Percentiles rank a stretch among this genome's conserved stretches.
Evolutionary conservation across 1,140 invertebrate genomes (phyloP).

Genomic region (Probaryconus sp.): DNA sequence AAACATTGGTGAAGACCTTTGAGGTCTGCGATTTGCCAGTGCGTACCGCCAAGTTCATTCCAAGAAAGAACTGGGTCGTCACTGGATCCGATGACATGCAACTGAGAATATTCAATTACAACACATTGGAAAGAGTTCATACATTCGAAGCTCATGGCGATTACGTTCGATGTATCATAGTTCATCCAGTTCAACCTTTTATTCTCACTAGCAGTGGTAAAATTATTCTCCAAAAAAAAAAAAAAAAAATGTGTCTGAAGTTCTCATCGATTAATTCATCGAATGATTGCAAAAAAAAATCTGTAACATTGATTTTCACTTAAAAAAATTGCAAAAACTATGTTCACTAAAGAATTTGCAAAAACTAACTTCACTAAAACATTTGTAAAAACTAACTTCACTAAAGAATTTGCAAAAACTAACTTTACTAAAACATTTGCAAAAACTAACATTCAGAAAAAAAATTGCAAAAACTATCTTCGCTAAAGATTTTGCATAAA

Average conservation of each 20-base stretch:
- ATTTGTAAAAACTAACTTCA: too few species aligned
- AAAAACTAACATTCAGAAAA: too few species aligned
- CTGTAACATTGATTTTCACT: too few species aligned
- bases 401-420: too few species aligned
- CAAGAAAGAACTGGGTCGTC: conserved; percentile 99
- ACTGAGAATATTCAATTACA: conserved; percentile 98
- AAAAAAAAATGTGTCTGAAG: conserved; percentile 11
- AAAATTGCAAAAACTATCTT: too few species aligned
- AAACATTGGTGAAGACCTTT: conserved; percentile 95
- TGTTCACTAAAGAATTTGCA: too few species aligned
- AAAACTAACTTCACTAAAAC: too few species aligned
- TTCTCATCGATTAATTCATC: too few species aligned
- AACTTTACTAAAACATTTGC: too few species aligned
- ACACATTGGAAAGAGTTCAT: conserved; percentile 97
- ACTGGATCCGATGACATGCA: conserved; percentile 98
- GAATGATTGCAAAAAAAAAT: too few species aligned
- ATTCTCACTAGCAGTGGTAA: conserved; percentile 97
- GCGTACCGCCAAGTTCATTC: conserved; percentile 95
- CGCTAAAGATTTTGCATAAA: too few species aligned
- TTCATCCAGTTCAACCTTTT: conserved; percentile 98
- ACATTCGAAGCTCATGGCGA: conserved; percentile 99
- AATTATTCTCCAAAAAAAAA: conserved; percentile 64
- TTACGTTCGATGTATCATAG: conserved; percentile 96
- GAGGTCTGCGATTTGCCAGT: conserved; percentile 98
- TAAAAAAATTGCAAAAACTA: too few species aligned